These are phyloP conservation scores for Sprattus sprattus DNA, from an alignment of 2,113 vertebrate genomes.

Conservation along the genomic window DNA sequence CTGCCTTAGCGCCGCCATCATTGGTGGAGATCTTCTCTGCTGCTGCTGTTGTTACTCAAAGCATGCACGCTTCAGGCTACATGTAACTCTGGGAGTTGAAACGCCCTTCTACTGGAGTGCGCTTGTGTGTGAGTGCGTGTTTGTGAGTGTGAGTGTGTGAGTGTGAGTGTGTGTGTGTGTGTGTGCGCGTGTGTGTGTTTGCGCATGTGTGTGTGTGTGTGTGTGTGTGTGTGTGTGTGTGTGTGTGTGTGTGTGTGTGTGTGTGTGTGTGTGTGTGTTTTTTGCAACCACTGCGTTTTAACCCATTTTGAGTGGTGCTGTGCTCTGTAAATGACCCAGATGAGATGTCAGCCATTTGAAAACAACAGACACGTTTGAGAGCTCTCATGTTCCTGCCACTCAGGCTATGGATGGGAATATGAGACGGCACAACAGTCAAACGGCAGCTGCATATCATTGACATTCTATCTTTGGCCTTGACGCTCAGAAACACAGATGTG, in stretches of 20 bases:
- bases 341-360: not conserved
- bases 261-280: not conserved
- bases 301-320: not conserved
- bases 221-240: not conserved
- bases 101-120: not conserved
- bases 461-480: slow-evolving; percentile 15
- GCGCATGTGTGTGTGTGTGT: not conserved
- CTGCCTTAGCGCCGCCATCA: not conserved
- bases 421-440: not conserved
- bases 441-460: slow-evolving; percentile 40
- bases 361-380: not conserved
- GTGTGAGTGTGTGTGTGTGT: not conserved
- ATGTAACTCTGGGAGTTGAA: not conserved
- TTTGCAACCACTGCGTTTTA: not conserved
- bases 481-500: slow-evolving; percentile 3
- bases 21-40: not conserved
- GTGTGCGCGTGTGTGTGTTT: not conserved
- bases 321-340: not conserved
- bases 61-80: slow-evolving; percentile 17
- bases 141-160: too few relatives aligned
- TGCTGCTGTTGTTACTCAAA: slow-evolving; percentile 4
- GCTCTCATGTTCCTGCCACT: not conserved
- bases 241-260: not conserved
- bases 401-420: not conserved
- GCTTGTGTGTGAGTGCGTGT: not conserved